phyloP scores from a whole-genome alignment of 2,797 vertebrate genomes.

The Mico argentatus region DNA sequence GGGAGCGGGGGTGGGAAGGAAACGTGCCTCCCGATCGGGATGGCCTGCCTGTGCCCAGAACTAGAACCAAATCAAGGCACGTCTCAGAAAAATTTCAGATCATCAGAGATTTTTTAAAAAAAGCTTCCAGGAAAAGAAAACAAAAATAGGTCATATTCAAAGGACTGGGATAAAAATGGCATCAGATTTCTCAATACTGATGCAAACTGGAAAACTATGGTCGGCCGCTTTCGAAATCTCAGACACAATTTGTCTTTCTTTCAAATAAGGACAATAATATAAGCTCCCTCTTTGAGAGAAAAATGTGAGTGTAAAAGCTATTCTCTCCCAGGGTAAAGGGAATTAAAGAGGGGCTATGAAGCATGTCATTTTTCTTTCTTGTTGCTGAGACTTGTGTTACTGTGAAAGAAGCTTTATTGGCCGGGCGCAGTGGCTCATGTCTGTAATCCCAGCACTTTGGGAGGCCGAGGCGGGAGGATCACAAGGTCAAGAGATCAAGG shows the following conservation, averaged over 20 bases:
- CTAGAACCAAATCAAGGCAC: not conserved
- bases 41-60: not conserved
- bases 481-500: no score
- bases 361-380: accelerated
- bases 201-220: not conserved
- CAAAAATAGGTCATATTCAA: conserved; percentile 34
- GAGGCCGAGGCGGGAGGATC: no score
- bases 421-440: no score
- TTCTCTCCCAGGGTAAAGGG: no score
- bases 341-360: accelerated
- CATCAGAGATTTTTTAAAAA: not conserved
- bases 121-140: conserved; percentile 22
- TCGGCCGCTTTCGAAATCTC: not conserved
- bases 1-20: not conserved
- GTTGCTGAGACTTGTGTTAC: not conserved
- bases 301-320: not conserved
- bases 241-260: not conserved
- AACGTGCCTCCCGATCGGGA: accelerated
- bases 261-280: not conserved
- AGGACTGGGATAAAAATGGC: not conserved
- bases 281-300: not conserved
- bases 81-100: not conserved
- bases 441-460: no score
- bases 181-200: not conserved
- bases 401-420: not conserved